phyloP scores from a whole-genome alignment of 2,888 invertebrate species.

The Stenurella melanura region DNA sequence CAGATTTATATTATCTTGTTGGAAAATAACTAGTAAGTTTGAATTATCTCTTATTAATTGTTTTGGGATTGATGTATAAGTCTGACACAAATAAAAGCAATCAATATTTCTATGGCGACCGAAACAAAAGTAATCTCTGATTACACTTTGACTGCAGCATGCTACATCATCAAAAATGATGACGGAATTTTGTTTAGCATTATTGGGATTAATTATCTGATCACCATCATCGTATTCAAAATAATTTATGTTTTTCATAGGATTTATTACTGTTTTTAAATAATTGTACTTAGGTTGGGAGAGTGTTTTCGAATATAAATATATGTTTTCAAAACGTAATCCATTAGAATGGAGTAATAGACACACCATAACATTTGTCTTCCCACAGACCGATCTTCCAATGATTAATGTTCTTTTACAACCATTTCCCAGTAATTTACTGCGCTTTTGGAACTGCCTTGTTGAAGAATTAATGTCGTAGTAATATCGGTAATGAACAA shows the following conservation, averaged over 20 bases:
- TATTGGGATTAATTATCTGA: background rate
- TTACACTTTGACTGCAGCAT: constrained; percentile 39
- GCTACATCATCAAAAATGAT: constrained; percentile 17
- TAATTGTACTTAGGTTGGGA: background rate
- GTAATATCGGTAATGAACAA: constrained; percentile 11
- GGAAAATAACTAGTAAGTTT: constrained; percentile 63
- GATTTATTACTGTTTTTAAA: background rate
- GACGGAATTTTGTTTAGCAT: constrained; percentile 8
- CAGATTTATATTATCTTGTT: constrained; percentile 53
- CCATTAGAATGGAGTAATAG: background rate
- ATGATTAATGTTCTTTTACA: background rate
- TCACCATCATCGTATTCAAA: background rate
- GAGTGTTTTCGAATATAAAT: constrained; percentile 6
- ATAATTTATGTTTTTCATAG: background rate
- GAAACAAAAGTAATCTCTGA: constrained; percentile 42
- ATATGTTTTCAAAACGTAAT: constrained; percentile 22
- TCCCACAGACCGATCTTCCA: background rate
- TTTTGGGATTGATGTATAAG: constrained; percentile 38
- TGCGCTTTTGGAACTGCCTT: background rate
- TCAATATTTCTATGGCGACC: constrained; percentile 42
- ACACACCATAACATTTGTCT: background rate
- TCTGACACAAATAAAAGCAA: constrained; percentile 46
- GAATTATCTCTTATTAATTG: constrained; percentile 44
- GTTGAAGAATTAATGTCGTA: background rate
- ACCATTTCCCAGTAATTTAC: background rate